Evolutionary conservation across 1,140 invertebrate species (phyloP).

Genomic region (Prorops nasuta): DNA sequence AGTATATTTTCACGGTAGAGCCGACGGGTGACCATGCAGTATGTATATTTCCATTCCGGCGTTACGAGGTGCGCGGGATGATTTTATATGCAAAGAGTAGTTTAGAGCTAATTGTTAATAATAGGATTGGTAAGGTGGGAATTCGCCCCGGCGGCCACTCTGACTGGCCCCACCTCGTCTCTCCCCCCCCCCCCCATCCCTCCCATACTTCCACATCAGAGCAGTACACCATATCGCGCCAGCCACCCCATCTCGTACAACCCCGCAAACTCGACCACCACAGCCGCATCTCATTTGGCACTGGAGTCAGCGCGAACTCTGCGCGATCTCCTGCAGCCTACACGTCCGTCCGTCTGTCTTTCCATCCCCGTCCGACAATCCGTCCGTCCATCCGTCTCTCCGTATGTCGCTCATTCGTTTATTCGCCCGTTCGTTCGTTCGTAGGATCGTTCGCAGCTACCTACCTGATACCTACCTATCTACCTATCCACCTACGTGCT

Average conservation of each 20-base stretch:
- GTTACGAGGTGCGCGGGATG: slow-evolving; percentile 50
- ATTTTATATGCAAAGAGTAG: slow-evolving; percentile 58
- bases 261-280: slow-evolving; percentile 6
- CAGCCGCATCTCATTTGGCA: slow-evolving; percentile 40
- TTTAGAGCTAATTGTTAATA: slow-evolving; percentile 59
- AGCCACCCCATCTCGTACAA: slow-evolving; percentile 15
- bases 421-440: slow-evolving; percentile 16
- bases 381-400: slow-evolving; percentile 24
- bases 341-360: slow-evolving; percentile 1
- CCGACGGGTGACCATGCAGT: slow-evolving; percentile 51
- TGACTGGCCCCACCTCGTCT: slow-evolving; percentile 4
- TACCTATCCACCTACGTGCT: slow-evolving; percentile 14
- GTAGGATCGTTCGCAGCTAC: slow-evolving; percentile 1
- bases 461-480: slow-evolving; percentile 10
- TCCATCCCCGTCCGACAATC: too few relatives aligned
- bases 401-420: slow-evolving; percentile 26
- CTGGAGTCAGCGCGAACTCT: slow-evolving; percentile 32
- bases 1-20: slow-evolving; percentile 30
- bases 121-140: slow-evolving; percentile 59
- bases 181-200: slow-evolving; percentile 14
- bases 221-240: neutral
- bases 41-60: slow-evolving; percentile 58
- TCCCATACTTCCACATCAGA: slow-evolving; percentile 7
- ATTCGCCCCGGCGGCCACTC: slow-evolving; percentile 40
- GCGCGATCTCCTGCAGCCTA: slow-evolving; percentile 29